These are phyloP conservation scores for Lytechinus variegatus DNA, from an alignment of 35 echinoderm and acorn worm species.

Conservation along the genomic window DNA sequence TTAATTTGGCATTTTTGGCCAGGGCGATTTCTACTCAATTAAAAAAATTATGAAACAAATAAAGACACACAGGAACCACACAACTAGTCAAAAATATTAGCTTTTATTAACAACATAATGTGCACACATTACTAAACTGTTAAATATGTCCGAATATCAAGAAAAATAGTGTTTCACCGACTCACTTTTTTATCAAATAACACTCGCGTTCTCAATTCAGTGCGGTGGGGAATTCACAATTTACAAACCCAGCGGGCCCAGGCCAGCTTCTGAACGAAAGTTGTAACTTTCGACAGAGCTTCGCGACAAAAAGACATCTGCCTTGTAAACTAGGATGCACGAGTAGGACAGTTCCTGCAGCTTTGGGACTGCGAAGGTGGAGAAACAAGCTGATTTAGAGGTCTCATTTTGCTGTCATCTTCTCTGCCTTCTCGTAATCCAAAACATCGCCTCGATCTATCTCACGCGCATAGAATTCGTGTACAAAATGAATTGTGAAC, in stretches of 20 bases:
- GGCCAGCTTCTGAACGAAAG: neutral
- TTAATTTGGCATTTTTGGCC: too few relatives aligned
- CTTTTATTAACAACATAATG: neutral
- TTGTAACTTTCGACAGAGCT: neutral
- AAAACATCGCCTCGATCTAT: neutral
- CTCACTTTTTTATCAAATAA: neutral
- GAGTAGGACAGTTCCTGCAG: slow-evolving; percentile 55
- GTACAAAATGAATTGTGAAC: neutral
- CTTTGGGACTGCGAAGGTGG: slow-evolving; percentile 9
- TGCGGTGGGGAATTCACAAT: neutral
- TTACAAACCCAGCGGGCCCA: neutral
- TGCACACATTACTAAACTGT: neutral
- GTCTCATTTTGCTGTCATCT: slow-evolving; percentile 1
- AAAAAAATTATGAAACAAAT: neutral
- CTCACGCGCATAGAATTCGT: neutral
- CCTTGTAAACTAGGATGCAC: slow-evolving; percentile 47
- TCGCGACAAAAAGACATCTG: slow-evolving; percentile 33
- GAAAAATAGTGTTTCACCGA: neutral
- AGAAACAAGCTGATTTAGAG: neutral
- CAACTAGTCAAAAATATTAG: neutral
- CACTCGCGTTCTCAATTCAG: neutral
- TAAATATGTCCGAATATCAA: neutral
- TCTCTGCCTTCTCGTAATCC: neutral
- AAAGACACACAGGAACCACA: neutral
- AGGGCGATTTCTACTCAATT: neutral